phyloP scores from a whole-genome alignment of 2,113 vertebrate genomes.

The Riparia riparia region DNA sequence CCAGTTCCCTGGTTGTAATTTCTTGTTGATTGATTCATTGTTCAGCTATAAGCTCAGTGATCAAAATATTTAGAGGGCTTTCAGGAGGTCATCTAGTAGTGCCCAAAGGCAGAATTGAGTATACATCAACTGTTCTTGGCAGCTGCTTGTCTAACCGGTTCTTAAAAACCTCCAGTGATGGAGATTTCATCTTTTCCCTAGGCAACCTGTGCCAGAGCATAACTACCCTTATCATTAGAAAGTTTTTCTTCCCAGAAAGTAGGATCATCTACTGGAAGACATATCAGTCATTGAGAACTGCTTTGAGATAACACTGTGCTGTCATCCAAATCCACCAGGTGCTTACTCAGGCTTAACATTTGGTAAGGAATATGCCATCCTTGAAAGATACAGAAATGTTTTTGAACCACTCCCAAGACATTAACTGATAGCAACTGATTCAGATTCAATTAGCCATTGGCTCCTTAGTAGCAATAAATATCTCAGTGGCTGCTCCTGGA shows the following conservation, averaged over 20 bases:
- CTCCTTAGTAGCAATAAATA: slow-evolving; percentile 17
- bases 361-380: background rate
- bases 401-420: slow-evolving; percentile 26
- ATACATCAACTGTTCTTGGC: slow-evolving; percentile 2
- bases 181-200: slow-evolving; percentile 59
- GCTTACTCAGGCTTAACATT: background rate
- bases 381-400: slow-evolving; percentile 7
- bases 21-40: background rate
- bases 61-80: slow-evolving; percentile 9
- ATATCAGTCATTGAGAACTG: slow-evolving; percentile 8
- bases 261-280: background rate
- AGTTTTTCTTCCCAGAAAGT: slow-evolving; percentile 9
- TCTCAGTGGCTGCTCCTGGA: background rate
- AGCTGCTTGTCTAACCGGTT: slow-evolving; percentile 45
- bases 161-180: slow-evolving; percentile 26
- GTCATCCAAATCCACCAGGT: slow-evolving; percentile 19
- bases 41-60: background rate
- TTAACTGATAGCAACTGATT: background rate
- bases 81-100: slow-evolving; percentile 13
- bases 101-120: slow-evolving; percentile 41
- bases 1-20: background rate
- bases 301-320: slow-evolving; percentile 22
- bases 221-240: slow-evolving; percentile 46
- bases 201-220: slow-evolving; percentile 32
- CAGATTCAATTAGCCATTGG: background rate